Evolutionary conservation across 2,888 invertebrate species (phyloP), one percentile per base, ranked within the genome.

Genomic region (Diplazon laetatorius): DNA sequence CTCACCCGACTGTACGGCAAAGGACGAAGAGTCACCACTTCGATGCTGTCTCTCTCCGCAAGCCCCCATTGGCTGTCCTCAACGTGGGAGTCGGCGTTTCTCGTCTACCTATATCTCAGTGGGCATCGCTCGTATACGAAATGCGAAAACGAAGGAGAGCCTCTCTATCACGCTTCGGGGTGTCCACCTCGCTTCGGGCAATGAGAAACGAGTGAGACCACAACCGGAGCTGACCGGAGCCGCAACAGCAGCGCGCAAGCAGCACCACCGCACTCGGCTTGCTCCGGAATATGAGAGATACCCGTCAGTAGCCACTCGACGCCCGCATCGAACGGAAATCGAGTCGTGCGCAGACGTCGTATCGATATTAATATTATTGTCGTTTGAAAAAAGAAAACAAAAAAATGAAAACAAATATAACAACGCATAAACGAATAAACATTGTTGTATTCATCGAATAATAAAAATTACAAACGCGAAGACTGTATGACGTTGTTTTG

Each of bases 261-360:
- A 72, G 79, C 79, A 69, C 70, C n/a, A n/a, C n/a, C n/a, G n/a
- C n/a, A n/a, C 80, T 73, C 76, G 57, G 60, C 63, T 76, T 60
- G 79, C 76, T n/a, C n/a, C 69, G 78, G 80, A 80, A 76, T 74
- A 78, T 76, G 81, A 76, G 77, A 76, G 65, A 63, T n/a, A n/a
- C n/a, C 48, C 81, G 77, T 77, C 82, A 90, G 90, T 90, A 89
- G 89, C 89, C 85, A 89, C 89, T 89, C 89, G 89, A 90, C 90
- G 89, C 87, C 89, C 87, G 89, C 85, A 86, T 84, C 85, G 89
- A 69, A 82, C 84, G 85, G 83, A 83, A 81, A 83, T 82, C 59
- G 73, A 83, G 75, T 76, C 80, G 69, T 78, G 81, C 82, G 80
- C 80, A 80, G 66, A 80, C 73, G 79, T 75, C 52, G 20, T 52